Conservation (phyloP, 2,888 invertebrate species). For the Schizaphis graminum region DNA sequence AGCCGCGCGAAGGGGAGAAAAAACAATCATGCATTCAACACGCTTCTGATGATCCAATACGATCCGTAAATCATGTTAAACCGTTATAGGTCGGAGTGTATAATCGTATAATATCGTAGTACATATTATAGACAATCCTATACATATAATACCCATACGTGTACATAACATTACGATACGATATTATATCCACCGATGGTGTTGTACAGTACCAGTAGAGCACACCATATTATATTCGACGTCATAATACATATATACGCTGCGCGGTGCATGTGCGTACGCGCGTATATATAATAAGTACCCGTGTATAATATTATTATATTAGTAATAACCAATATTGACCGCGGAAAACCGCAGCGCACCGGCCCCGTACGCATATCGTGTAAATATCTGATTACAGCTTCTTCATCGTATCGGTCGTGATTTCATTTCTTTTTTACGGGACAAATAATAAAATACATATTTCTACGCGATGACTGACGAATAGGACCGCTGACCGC, state of each 20-base stretch:
- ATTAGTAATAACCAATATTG: not conserved
- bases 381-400: not conserved
- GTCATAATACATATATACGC: not conserved
- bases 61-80: constrained; percentile 36
- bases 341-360: constrained; percentile 7
- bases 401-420: not conserved
- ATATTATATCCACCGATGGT: not conserved
- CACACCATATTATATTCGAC: not conserved
- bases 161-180: not conserved
- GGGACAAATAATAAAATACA: constrained; percentile 2
- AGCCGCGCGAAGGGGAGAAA: not conserved
- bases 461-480: not conserved
- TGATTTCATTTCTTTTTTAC: constrained; percentile 10
- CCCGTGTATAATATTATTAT: not conserved
- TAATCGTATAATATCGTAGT: not conserved
- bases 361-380: not conserved
- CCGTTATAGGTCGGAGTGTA: constrained; percentile 34
- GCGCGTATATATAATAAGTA: not conserved
- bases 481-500: not conserved
- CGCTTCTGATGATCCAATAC: constrained; percentile 4
- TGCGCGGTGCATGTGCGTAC: not conserved
- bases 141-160: too few relatives aligned
- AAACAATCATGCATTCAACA: constrained; percentile 37
- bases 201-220: too few relatives aligned
- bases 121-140: not conserved